These are phyloP conservation scores for Thereva unica DNA, from an alignment of 2,888 invertebrate species.

Conservation along the genomic window DNA sequence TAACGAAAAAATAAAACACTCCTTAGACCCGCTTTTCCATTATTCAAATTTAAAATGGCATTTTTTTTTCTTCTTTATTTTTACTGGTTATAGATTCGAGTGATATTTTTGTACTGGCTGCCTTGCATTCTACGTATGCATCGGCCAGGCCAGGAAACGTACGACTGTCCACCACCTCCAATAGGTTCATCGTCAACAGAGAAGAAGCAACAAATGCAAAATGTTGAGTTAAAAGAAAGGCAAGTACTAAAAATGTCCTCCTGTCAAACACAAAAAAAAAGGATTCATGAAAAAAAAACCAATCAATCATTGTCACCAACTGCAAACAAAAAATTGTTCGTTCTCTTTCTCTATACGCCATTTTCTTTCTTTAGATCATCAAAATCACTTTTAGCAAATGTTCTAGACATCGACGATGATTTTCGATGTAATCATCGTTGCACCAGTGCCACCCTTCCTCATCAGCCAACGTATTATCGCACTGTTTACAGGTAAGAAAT, in stretches of 20 bases:
- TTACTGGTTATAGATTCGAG: slow-evolving; percentile 70
- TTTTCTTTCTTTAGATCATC: slow-evolving; percentile 67
- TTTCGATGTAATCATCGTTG: slow-evolving; percentile 78
- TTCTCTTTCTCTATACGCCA: slow-evolving; percentile 5
- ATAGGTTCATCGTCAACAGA: slow-evolving; percentile 68
- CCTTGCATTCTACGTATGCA: slow-evolving; percentile 97
- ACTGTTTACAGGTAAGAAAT: slow-evolving; percentile 65
- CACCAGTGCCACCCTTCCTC: slow-evolving; percentile 61
- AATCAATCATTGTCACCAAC: neutral
- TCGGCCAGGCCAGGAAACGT: slow-evolving; percentile 66
- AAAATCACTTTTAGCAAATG: slow-evolving; percentile 93
- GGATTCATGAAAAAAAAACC: neutral
- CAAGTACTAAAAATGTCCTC: slow-evolving; percentile 44
- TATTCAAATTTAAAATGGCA: neutral
- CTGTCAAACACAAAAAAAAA: neutral
- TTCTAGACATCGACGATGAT: slow-evolving; percentile 96
- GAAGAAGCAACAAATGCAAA: slow-evolving; percentile 67
- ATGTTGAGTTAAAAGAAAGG: slow-evolving; percentile 84
- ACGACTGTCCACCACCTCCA: slow-evolving; percentile 60
- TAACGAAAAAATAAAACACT: slow-evolving; percentile 62
- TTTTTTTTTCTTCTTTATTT: neutral
- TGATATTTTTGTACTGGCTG: slow-evolving; percentile 95
- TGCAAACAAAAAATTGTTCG: neutral
- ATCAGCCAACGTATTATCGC: slow-evolving; percentile 69
- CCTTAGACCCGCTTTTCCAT: neutral